Percentiles rank a stretch among this genome's conserved stretches.
These are phyloP conservation scores for Drosophila koepferae DNA, from an alignment of 2,888 invertebrate species.

Conservation along the genomic window DNA sequence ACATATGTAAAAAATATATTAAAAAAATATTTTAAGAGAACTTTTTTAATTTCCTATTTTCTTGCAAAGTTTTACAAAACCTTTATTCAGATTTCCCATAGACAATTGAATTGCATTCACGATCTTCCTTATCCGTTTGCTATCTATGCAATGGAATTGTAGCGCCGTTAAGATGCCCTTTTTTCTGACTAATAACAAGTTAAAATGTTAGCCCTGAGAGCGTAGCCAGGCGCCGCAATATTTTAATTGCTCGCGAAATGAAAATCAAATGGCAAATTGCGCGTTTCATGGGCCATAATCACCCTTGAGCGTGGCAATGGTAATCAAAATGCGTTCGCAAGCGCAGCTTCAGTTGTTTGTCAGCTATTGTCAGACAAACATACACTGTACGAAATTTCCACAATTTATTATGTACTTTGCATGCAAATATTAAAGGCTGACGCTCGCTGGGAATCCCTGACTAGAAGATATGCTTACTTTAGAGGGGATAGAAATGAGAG, in stretches of 20 bases:
- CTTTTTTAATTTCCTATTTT: too few relatives aligned
- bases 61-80: too few relatives aligned
- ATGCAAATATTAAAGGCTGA: not conserved
- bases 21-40: too few relatives aligned
- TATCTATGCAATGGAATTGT: not conserved
- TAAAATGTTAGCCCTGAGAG: conserved; percentile 4
- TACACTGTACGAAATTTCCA: conserved; percentile 1
- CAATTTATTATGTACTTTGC: not conserved
- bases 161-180: not conserved
- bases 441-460: not conserved
- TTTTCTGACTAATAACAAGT: not conserved
- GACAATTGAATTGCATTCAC: too few relatives aligned
- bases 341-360: conserved; percentile 5
- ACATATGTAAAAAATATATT: too few relatives aligned
- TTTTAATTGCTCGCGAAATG: conserved; percentile 32
- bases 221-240: not conserved
- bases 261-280: conserved; percentile 31
- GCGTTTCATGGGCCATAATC: conserved; percentile 27
- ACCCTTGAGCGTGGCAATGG: conserved; percentile 62
- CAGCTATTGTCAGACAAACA: not conserved
- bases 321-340: conserved; percentile 51
- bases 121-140: too few relatives aligned
- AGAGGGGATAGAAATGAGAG: not conserved
- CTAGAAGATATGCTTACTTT: not conserved
- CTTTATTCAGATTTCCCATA: too few relatives aligned